phyloP scores from a whole-genome alignment of 2,888 invertebrate genomes.

The Steinernema hermaphroditum region DNA sequence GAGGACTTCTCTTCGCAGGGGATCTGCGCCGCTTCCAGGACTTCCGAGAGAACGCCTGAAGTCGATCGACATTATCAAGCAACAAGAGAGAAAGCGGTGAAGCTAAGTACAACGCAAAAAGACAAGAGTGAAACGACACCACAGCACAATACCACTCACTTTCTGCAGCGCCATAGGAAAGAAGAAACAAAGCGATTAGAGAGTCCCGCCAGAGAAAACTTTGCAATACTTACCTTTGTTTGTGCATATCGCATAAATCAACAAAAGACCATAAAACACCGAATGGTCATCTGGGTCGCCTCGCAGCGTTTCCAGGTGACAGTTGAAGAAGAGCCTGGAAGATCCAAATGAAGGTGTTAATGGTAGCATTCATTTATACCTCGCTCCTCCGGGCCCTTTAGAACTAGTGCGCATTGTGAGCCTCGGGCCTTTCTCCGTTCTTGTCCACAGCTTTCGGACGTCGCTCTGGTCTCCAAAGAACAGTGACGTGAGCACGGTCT shows the following conservation, averaged over 20 bases:
- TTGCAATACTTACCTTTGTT: slow-evolving; percentile 79
- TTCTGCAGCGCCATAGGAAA: slow-evolving; percentile 39
- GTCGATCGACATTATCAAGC: not conserved
- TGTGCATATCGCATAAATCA: slow-evolving; percentile 88
- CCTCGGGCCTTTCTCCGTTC: slow-evolving; percentile 43
- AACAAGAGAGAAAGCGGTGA: slow-evolving; percentile 27
- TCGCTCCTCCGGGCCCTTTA: slow-evolving; percentile 16
- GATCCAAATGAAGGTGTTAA: not conserved
- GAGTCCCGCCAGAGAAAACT: slow-evolving; percentile 11
- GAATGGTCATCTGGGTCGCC: slow-evolving; percentile 91
- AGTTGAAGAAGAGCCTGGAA: slow-evolving; percentile 79
- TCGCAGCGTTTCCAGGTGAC: slow-evolving; percentile 82
- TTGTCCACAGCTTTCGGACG: slow-evolving; percentile 45
- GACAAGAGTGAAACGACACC: slow-evolving; percentile 38
- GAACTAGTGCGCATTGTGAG: slow-evolving; percentile 20
- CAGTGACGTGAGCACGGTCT: slow-evolving; percentile 53
- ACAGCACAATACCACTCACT: slow-evolving; percentile 42
- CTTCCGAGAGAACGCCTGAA: slow-evolving; percentile 43
- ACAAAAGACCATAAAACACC: slow-evolving; percentile 84
- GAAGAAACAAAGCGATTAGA: slow-evolving; percentile 28
- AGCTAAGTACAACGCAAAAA: slow-evolving; percentile 29
- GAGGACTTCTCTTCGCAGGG: slow-evolving; percentile 41
- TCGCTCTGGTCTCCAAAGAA: slow-evolving; percentile 60
- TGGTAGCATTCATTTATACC: not conserved
- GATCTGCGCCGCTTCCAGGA: slow-evolving; percentile 51